A percentile compares a stretch with the other conserved stretches of the same genome.
Conservation (phyloP, 2,888 invertebrate genomes). For the Syrphus vitripennis region DNA sequence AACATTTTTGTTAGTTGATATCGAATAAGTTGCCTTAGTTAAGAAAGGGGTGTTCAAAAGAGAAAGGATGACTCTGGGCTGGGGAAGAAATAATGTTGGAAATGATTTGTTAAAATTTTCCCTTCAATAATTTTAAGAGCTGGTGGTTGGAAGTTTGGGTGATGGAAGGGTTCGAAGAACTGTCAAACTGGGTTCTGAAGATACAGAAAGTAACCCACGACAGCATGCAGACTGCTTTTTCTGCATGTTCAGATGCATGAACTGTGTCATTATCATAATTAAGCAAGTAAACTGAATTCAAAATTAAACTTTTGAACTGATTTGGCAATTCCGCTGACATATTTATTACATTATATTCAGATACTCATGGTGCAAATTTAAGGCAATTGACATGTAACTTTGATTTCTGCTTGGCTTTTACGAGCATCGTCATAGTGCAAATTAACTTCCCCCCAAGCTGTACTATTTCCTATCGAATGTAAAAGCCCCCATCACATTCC, state of each 20-base stretch:
- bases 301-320: conserved; percentile 54
- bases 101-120: conserved; percentile 59
- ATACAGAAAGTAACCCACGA: too few relatives aligned
- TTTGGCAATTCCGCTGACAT: conserved; percentile 56
- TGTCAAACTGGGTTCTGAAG: background rate
- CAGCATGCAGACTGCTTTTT: too few relatives aligned
- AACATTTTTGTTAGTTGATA: conserved; percentile 67
- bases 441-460: background rate
- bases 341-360: background rate
- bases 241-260: background rate
- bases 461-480: conserved; percentile 49
- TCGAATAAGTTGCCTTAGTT: conserved; percentile 31
- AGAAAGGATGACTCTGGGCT: background rate
- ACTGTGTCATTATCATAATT: conserved; percentile 40
- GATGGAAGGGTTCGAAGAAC: too few relatives aligned
- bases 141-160: background rate
- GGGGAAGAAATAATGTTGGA: conserved; percentile 24
- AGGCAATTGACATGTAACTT: background rate
- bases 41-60: background rate
- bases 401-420: background rate
- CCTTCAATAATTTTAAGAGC: conserved; percentile 54
- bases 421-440: background rate
- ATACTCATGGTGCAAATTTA: conserved; percentile 39
- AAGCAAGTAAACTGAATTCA: conserved; percentile 44
- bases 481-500: conserved; percentile 26